Base-by-base conservation (phyloP, 2,888 invertebrate genomes). In the Crematogaster levior region DNA sequence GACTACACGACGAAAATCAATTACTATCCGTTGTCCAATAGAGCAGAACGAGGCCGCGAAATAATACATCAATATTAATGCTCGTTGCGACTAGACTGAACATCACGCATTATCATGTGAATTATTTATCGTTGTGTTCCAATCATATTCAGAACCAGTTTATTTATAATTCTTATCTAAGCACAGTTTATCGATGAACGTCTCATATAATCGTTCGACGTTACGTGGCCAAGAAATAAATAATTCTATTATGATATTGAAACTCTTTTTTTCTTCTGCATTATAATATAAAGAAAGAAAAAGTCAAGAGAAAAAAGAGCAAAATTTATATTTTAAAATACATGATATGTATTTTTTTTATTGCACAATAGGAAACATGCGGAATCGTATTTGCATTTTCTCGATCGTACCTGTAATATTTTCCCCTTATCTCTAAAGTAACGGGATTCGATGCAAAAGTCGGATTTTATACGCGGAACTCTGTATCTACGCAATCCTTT, bases 1-100 rank as follows among this genome's bases (percentile, higher is more conserved):
- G 68, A 21, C 56, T 70, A 79, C 56, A 21, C 77, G 56, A 56
- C 34, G 43, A 46, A 68, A 79, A 70, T 79, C 77, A 51, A 79
- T 79, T 79, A 70, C 34, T 34, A 46, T 34, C 56, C 34, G 46
- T 56, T 34, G 68, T 68, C 43, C 68, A 18, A 68, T 77, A 61
- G 9, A 53, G 68, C 21, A 43, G 37, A 43, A 34, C 30, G 43
- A 27, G 18, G 15, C 66, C 30, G 56, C 43, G 77, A 77, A 77
- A 77, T 56, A 77, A 43, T 68, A 68, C 56, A 43, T 77, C 30
- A 43, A 66, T 65, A 77, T 68, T 77, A 30, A 43, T 68, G 68
- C 10, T 24, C 24, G 34, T 63, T 75, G 65, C 37, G 37, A 51
- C 3, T 51, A 51, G 65, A 34, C n/a, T 12, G 24, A 40, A n/a